Evolutionary conservation across 2,797 vertebrate genomes (phyloP), one percentile per base, ranked within the genome.

Genomic region (Gambusia yucatana): DNA sequence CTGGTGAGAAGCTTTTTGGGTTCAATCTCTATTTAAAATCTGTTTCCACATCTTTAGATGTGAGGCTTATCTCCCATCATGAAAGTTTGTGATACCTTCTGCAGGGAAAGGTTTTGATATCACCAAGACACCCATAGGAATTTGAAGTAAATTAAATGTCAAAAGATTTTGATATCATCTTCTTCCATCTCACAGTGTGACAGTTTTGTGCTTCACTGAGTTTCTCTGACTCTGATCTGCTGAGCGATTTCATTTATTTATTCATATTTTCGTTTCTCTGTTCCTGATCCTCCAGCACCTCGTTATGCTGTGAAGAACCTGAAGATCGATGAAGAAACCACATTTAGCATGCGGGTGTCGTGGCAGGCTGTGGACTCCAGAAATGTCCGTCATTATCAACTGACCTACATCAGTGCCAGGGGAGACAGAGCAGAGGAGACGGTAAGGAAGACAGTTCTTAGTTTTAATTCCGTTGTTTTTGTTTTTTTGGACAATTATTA

Each of bases 351-450:
- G 84, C 93, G 94, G 25, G 96, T 98, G 59, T 90, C 94, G 0
- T 99, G 98, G 98, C 97, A 97, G 77, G 89, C 95, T 33, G 91
- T 92, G 0, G 96, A 97, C 89, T 28, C 94, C 86, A 85, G 86
- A 41, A 95, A 89, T 0, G 91, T 97, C 74, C 96, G 92, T 10
- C 96, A 97, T 55, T 98, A 97, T 90, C 94, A 96, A 39, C 96
- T 99, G 81, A 95, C 94, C 83, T 99, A 98, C 81, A 65, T 97
- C 82, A 96, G 95, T 2, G 90, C 95, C 0, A 93, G 87, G 16
- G 97, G 98, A 9, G 97, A 97, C 88, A 94, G 95, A 0, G 96
- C 94, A 0, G 97, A 97, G 88, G 97, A 99, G 95, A 94, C 90
- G 83, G 97, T 99, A 88, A 78, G 84, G 8, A 16, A 61, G 16